Evolutionary conservation across 2,113 vertebrate genomes (phyloP), one percentile per base, ranked within the genome.

Genomic region (Psettodes erumei): DNA sequence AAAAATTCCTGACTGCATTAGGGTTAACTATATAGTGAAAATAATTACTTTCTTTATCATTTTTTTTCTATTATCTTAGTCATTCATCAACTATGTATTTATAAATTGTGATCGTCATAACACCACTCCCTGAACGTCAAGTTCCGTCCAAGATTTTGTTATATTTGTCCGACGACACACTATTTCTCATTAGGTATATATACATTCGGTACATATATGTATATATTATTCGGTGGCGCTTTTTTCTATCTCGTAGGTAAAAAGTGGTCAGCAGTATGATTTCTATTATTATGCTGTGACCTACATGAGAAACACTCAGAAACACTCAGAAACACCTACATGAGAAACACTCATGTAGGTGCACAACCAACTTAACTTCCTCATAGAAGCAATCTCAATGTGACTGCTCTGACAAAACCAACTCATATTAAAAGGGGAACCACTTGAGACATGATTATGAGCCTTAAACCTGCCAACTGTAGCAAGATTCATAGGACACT

Each of bases 311-410:
- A 54, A 42, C 9, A n/a, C n/a, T n/a, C n/a, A n/a, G n/a, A n/a
- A n/a, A n/a, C n/a, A n/a, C n/a, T n/a, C n/a, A 51, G 5, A 15
- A 54, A 42, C 9, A 23, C 43, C 15, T 15, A 30, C 8, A 21
- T 9, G 6, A 51, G 5, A 15, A 54, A 42, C 9, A n/a, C n/a
- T n/a, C n/a, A n/a, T n/a, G n/a, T n/a, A n/a, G n/a, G 23, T 45
- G 59, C n/a, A n/a, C n/a, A n/a, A n/a, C 9, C 30, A 19, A 25
- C 45, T 60, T 2, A 3, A 68, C 58, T 78, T 83, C 75, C 75
- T 63, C 58, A 45, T 82, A 18, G 9, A 64, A 68, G n/a, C 62
- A 48, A 42, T 32, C 23, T 45, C 8, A 13, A 8, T 6, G 2
- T 28, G 1, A 30, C 60, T 71, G 62, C 55, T 45, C 40, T 51